Conservation (phyloP, 1,140 invertebrate genomes). For the Acromyrmex charruanus region DNA sequence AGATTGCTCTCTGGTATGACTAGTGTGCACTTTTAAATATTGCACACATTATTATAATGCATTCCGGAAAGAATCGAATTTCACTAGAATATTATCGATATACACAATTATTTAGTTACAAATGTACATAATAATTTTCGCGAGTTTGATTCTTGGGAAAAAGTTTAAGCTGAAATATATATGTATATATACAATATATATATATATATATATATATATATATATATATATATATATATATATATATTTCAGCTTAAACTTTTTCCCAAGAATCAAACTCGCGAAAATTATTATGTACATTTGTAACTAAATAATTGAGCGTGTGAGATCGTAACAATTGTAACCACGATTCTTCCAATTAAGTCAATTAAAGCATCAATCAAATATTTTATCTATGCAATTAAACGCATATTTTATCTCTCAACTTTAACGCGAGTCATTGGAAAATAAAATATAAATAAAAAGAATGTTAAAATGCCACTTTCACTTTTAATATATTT, state of each 20-base stretch:
- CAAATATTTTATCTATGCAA: background rate
- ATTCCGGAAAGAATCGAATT: conserved; percentile 11
- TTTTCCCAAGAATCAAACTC: conserved; percentile 15
- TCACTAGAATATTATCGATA: background rate
- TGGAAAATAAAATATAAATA: conserved; percentile 15
- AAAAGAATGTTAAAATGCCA: background rate
- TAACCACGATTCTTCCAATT: background rate
- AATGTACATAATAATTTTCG: background rate
- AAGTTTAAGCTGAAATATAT: too few relatives aligned
- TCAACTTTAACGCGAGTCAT: background rate
- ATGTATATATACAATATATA: too few relatives aligned
- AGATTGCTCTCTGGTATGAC: too few relatives aligned
- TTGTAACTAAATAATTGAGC: conserved; percentile 50
- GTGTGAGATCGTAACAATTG: conserved; percentile 27
- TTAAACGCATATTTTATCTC: background rate
- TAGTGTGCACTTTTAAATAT: too few relatives aligned
- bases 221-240: too few relatives aligned
- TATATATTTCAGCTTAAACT: background rate
- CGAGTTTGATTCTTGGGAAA: conserved; percentile 12
- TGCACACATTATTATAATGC: background rate
- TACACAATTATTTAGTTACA: conserved; percentile 30
- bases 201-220: too few relatives aligned
- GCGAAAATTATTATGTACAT: background rate
- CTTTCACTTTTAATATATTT: background rate
- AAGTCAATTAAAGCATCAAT: too few relatives aligned